Base-by-base conservation (phyloP, 2,797 vertebrate species). In the Streptopelia turtur region DNA sequence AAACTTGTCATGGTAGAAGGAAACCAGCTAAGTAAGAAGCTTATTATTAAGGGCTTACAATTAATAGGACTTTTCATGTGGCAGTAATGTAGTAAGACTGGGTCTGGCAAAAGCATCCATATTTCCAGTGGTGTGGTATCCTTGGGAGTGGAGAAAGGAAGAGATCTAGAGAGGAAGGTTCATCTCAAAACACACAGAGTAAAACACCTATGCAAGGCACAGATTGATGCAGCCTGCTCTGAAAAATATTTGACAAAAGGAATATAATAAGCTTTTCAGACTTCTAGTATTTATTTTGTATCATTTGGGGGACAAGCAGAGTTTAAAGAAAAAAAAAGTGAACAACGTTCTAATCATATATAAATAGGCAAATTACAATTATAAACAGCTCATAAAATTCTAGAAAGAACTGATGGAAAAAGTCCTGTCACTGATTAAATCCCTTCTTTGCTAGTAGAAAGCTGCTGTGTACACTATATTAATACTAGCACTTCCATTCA, bases 171-270 rank as follows among this genome's bases (percentile, higher is more conserved):
- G 14, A 25, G 35, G 4, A 78, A 78, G 68, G 25, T 35, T 89
- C 64, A 60, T 80, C 61, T 89, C 71, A 25, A 66, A 87, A 61
- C 69, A 69, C 14, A 21, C 0, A 0, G 21, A 37, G 17, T 75
- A 52, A 80, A 95, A 71, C 14, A 41, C 41, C 39, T 55, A 28
- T 65, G 41, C 20, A 56, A 90, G 57, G 52, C 55, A 69, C 28
- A 72, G 60, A 49, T 28, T 25, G 27, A 78, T 55, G 50, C 61
- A 94, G 37, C 31, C 56, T 89, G 28, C 31, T 80, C 21, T 85
- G 37, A 89, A 94, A 88, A 84, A 68, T 89, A 74, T 27, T 87
- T 93, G 61, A 88, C 88, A 57, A 85, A 93, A 65, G n/a, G 9
- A 5, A 45, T 11, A 41, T 59, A 71, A 85, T 69, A 71, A 70